Conservation (phyloP, 1,140 invertebrate genomes). For the Eufriesea mexicana region DNA sequence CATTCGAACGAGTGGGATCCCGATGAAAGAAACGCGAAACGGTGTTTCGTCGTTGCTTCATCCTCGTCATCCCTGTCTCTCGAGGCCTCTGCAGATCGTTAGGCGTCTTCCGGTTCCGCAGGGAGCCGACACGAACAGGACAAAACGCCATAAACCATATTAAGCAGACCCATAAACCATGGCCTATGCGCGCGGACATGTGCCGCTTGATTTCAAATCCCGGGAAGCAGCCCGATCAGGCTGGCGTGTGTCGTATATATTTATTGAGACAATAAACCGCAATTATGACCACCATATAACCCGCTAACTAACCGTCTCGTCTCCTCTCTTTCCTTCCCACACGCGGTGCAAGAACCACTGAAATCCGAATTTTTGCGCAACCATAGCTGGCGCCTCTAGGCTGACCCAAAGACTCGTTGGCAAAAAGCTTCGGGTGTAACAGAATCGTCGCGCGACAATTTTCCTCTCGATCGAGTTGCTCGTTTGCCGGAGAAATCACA, state of each 20-base stretch:
- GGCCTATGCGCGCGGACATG: conserved; percentile 19
- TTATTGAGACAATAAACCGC: conserved; percentile 79
- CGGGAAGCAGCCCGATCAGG: conserved; percentile 59
- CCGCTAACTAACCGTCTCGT: conserved; percentile 71
- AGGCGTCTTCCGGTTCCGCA: conserved; percentile 72
- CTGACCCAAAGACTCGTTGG: not conserved
- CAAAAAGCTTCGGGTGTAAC: not conserved
- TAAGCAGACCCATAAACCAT: conserved; percentile 68
- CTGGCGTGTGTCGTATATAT: conserved; percentile 73
- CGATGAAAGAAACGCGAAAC: not conserved
- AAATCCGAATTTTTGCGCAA: not conserved
- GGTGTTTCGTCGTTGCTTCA: not conserved
- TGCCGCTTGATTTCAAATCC: conserved; percentile 75
- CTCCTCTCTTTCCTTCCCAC: not conserved
- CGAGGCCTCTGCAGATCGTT: conserved; percentile 51
- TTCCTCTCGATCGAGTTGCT: not conserved
- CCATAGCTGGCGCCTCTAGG: not conserved
- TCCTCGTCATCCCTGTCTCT: conserved; percentile 1
- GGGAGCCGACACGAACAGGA: conserved; percentile 29
- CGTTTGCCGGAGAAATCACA: not conserved
- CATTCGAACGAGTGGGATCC: too few species aligned
- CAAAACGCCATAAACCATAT: conserved; percentile 71
- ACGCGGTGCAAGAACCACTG: not conserved
- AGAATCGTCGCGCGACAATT: not conserved
- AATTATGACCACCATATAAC: conserved; percentile 73